phyloP scores from a whole-genome alignment of 2,888 invertebrate species.

The Hydroisotoma schaefferi region DNA sequence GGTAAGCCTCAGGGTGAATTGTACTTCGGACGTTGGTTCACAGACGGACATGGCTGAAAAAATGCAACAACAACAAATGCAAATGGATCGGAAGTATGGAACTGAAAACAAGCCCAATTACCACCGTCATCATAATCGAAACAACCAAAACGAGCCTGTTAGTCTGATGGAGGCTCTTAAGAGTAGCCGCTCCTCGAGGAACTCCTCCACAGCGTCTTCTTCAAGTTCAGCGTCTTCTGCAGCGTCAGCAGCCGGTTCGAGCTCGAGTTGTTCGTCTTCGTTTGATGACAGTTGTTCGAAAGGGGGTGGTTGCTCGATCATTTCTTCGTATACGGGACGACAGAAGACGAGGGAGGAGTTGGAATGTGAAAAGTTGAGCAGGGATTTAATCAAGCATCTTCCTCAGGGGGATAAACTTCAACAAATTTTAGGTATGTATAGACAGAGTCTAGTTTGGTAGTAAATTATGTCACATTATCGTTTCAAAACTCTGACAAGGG shows the following conservation, averaged over 20 bases:
- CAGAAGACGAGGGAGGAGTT: slow-evolving; percentile 70
- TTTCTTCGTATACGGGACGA: slow-evolving; percentile 51
- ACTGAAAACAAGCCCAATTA: background rate
- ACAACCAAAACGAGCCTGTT: slow-evolving; percentile 1
- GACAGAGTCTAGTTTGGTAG: too few species aligned
- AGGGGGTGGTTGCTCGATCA: background rate
- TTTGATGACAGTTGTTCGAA: background rate
- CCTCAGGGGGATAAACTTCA: slow-evolving; percentile 61
- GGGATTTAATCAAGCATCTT: slow-evolving; percentile 54
- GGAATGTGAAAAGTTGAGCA: slow-evolving; percentile 68
- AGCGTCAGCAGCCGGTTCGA: slow-evolving; percentile 38
- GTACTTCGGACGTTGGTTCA: slow-evolving; percentile 42
- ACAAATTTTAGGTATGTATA: slow-evolving; percentile 62
- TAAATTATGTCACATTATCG: background rate
- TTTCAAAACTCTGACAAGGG: too few species aligned
- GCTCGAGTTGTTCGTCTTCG: slow-evolving; percentile 47
- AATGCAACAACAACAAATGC: background rate
- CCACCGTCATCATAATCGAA: background rate
- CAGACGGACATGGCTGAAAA: slow-evolving; percentile 30
- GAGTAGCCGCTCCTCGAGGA: background rate
- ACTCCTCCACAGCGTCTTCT: background rate
- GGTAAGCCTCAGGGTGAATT: slow-evolving; percentile 40
- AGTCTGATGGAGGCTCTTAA: background rate
- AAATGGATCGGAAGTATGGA: background rate
- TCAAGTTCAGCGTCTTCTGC: background rate